Evolutionary conservation across 2,888 invertebrate species (phyloP), one percentile per base, ranked within the genome.

Genomic region (Hydroisotoma schaefferi): DNA sequence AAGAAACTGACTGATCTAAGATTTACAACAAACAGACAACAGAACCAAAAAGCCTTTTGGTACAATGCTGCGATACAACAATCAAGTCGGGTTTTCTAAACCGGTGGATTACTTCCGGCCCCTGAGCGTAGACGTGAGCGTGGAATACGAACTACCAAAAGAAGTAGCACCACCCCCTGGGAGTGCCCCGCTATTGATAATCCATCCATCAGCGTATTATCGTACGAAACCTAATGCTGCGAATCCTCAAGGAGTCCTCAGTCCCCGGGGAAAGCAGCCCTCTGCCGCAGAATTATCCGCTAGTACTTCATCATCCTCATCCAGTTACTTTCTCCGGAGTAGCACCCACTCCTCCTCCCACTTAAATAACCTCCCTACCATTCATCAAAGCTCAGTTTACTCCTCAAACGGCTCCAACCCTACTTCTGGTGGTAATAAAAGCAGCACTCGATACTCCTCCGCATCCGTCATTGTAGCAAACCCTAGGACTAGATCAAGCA

Each of bases 91-190:
- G n/a, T 43, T 33, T 15, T 56, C 65, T 27, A 71, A 71, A 54
- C 70, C 70, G 15, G 71, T 71, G 81, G 89, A 90, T 79, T 90
- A 88, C 80, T 86, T 86, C 78, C 84, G 88, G 79, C 90, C 90
- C 75, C 82, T 90, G 77, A 89, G 90, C 81, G 90, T 90, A 78
- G 90, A 90, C 80, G 90, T 90, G 81, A 89, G 89, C 81, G 90
- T 90, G 75, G 90, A 90, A 80, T 90, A 90, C 82, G 90, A 90
- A 81, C 81, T 90, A 78, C 90, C 90, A 75, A 90, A 89, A 78
- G 87, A 88, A 80, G 68, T 66, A 22, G 62, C 89, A 73, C 89
- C 89, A 80, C 90, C 90, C 74, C 89, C 90, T 73, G 64, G 65
- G 20, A 85, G 87, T 76, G 90, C 90, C 78, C 90, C 90, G 56